Percentiles rank a stretch among this genome's conserved stretches.
Evolutionary conservation across 2,888 invertebrate genomes (phyloP).

Genomic region (Geophilus truncorum): DNA sequence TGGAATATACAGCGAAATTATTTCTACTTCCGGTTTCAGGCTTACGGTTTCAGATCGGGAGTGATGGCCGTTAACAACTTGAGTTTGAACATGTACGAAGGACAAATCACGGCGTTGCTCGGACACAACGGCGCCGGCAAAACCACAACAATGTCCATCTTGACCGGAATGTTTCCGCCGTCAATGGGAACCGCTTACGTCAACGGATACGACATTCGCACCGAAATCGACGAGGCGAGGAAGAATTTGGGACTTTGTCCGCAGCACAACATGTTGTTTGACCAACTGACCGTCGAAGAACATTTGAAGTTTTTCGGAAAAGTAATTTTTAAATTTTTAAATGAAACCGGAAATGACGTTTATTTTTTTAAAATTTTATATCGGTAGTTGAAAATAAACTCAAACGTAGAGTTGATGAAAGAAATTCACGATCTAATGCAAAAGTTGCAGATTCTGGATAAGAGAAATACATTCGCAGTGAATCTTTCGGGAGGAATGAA

Average conservation of each 20-base stretch:
- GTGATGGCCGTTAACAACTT: conserved; percentile 63
- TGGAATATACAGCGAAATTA: no score
- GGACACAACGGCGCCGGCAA: conserved; percentile 86
- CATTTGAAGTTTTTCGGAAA: conserved; percentile 74
- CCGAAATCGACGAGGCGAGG: conserved; percentile 70
- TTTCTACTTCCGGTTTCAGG: no score
- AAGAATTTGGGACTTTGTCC: conserved; percentile 82
- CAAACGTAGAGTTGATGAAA: conserved; percentile 50
- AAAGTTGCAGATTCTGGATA: conserved; percentile 61
- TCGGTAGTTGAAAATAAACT: conserved; percentile 60
- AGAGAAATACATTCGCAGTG: conserved; percentile 51
- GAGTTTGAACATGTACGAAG: conserved; percentile 75
- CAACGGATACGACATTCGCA: conserved; percentile 67
- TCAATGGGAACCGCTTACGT: conserved; percentile 68
- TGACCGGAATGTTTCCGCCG: conserved; percentile 65
- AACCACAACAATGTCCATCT: conserved; percentile 70
- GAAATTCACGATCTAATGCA: conserved; percentile 58
- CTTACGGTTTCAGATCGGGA: neutral
- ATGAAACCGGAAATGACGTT: no score
- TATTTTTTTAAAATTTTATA: neutral
- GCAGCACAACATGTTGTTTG: conserved; percentile 78
- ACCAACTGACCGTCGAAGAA: conserved; percentile 68
- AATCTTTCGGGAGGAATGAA: conserved; percentile 65
- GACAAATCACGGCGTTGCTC: conserved; percentile 76
- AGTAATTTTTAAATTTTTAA: conserved; percentile 57